phyloP scores from a whole-genome alignment of 2,113 vertebrate genomes.

The Sorex fumeus region DNA sequence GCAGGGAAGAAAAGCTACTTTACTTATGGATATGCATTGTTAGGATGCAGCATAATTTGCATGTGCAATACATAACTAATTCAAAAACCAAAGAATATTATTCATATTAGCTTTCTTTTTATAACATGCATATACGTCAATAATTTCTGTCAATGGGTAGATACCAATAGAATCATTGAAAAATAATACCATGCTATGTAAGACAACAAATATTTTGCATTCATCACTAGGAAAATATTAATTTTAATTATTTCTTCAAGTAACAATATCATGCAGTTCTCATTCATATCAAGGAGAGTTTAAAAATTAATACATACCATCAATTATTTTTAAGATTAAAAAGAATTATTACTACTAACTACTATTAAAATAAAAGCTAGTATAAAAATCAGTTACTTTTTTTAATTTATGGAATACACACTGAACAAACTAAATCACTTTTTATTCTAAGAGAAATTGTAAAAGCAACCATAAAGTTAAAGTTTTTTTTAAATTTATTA shows the following conservation, averaged over 20 bases:
- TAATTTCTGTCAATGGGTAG: too few relatives aligned
- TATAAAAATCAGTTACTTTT: background rate
- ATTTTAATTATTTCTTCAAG: background rate
- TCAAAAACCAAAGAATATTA: background rate
- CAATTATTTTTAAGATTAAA: too few relatives aligned
- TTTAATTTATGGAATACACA: background rate
- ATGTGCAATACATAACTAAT: background rate
- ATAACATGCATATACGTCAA: too few relatives aligned
- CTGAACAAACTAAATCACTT: too few relatives aligned
- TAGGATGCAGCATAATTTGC: background rate
- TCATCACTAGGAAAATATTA: background rate
- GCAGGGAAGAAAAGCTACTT: background rate
- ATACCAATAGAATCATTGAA: too few relatives aligned
- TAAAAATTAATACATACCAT: too few relatives aligned
- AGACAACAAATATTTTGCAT: too few relatives aligned
- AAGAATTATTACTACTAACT: too few relatives aligned
- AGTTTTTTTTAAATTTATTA: background rate
- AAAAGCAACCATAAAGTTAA: background rate
- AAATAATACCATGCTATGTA: too few relatives aligned
- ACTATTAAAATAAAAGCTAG: background rate
- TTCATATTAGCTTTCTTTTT: too few relatives aligned
- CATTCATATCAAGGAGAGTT: background rate
- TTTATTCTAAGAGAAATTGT: background rate
- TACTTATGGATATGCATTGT: background rate
- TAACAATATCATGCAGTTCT: background rate